Evolutionary conservation across 2,888 invertebrate species (phyloP), one percentile per base, ranked within the genome.

Genomic region (Rotaria magnacalcarata): DNA sequence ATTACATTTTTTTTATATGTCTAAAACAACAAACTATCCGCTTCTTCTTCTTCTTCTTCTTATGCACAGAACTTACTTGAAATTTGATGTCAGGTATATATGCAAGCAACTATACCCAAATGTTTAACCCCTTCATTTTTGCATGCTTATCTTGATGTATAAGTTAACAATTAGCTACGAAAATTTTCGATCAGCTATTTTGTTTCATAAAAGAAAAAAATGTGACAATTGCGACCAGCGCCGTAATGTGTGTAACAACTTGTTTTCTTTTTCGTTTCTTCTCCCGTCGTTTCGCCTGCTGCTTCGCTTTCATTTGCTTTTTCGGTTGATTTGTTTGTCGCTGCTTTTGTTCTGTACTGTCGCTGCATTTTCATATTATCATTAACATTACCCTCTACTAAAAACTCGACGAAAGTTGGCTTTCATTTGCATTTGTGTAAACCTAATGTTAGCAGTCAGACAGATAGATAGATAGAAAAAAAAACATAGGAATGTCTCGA

Each of bases 21-120:
- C 16, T 52, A 16, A 52, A 52, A 52, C 14, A 52, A 52, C 21
- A 10, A 54, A 24, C 24, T 80, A 80, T 80, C 41, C 47, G 43
- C 80, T 47, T 43, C 11, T 80, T 80, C 47, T 80, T 47, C 80
- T 47, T 43, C 11, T 80, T 80, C 47, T 80, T 47, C 47, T 47
- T 80, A 10, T 80, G 24, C 47, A 80, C 80, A 80, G 67, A 67
- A 67, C 5, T 67, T 19, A 67, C 67, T 34, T 67, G 67, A 67
- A 67, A 19, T 11, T 27, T 41, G 5, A 34, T 67, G 67, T 67
- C 67, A 67, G 67, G 67, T 67, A 67, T 67, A 34, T 67, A 5
- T 67, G 34, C 34, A 34, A 67, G 19, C 34, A 67, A 67, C 3
- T 1, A 67, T 14, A 16, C 67, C 34, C 5, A 14, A 5, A 27